Evolutionary conservation across 2,888 invertebrate species (phyloP), one percentile per base, ranked within the genome.

Genomic region (Nineta flava): DNA sequence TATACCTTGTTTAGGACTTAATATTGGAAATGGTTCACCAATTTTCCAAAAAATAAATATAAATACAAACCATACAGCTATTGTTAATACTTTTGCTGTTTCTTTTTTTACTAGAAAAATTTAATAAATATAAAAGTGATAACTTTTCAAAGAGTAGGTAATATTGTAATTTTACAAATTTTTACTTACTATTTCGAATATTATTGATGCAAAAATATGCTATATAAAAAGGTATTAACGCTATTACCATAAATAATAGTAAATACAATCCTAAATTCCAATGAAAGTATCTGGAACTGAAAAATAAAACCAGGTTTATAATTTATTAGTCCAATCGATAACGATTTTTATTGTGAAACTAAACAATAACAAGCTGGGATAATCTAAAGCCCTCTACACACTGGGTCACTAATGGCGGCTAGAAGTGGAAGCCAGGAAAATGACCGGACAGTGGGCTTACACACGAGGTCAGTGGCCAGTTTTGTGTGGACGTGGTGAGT

Each of bases 1-100:
- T 51, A 87, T 81, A 44, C 96, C 95, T 72, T 96, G 92, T 62
- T 95, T 94, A 2, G 94, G 91, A 67, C 88, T 96, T 21, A 94
- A 72, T 59, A 99, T 87, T 4, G 99, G 99, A 68, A 99, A 99
- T 1, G 97, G 96, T 68, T 99, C 97, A 1, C 99, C 99, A 53
- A 99, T 79, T 71, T 96, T 95, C 99, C 99, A 99, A 63, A 99
- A 95, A 61, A 95, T 82, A 62, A 94, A 92, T 19, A 99, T 74
- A 64, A 94, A 97, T 49, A 86, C 76, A 54, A 92, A 76, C 88
- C 96, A 99, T 1, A 86, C 80, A 47, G 84, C 65, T 53, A 87
- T 68, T 2, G 95, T 91, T 51, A 95, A 67, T 16, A 87, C 82
- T 56, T 81, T 75, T 58, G 87, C 81, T 66, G 85, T 77, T 59